A percentile compares a stretch with the other conserved stretches of the same genome.
These are phyloP conservation scores for Tiliacea aurago DNA, from an alignment of 2,888 invertebrate genomes.

Conservation along the genomic window DNA sequence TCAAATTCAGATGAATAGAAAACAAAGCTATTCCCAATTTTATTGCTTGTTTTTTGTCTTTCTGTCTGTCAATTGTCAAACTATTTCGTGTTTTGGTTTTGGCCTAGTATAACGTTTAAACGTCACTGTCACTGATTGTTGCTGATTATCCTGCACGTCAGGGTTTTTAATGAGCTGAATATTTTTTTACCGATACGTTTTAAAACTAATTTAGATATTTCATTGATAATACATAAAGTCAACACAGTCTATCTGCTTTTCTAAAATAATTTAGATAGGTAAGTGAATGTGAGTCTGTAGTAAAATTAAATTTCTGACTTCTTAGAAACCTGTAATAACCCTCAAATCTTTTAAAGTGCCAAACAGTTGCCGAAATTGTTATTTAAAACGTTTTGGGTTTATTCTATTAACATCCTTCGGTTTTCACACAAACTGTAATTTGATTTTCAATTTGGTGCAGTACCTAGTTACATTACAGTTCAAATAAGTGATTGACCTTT, in stretches of 20 bases:
- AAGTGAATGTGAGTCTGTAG: slow-evolving; percentile 8
- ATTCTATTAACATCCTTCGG: not conserved
- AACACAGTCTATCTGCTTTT: not conserved
- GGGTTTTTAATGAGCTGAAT: no score
- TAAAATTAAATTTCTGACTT: not conserved
- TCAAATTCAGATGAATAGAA: no score
- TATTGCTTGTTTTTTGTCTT: no score
- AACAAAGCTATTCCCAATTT: no score
- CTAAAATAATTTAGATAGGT: slow-evolving; percentile 36
- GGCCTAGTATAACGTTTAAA: not conserved
- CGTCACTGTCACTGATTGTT: slow-evolving; percentile 25
- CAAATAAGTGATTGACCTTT: not conserved
- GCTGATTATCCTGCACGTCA: no score
- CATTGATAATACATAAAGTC: no score
- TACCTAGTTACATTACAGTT: not conserved
- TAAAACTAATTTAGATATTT: not conserved
- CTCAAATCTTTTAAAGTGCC: not conserved
- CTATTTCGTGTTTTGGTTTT: no score
- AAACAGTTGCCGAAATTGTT: not conserved
- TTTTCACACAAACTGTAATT: slow-evolving; percentile 6
- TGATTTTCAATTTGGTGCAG: slow-evolving; percentile 1
- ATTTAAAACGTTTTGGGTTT: not conserved
- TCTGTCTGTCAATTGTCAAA: no score
- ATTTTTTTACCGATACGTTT: not conserved
- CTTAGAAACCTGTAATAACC: slow-evolving; percentile 1